Conservation (phyloP, 2,888 invertebrate genomes). For the Drosophila kambysellisi region DNA sequence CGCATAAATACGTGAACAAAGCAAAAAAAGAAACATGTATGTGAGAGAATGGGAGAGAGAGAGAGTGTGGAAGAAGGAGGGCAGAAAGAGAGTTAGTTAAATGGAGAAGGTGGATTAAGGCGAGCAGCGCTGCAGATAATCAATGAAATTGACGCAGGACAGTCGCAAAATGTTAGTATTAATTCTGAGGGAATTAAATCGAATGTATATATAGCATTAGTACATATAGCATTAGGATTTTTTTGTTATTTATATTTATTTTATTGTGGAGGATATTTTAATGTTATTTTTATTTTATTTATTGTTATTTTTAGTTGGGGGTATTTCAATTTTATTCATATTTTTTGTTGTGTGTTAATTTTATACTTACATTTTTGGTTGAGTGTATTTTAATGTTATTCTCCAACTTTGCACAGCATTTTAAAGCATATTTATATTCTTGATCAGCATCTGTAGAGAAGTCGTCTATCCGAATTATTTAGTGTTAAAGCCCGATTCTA, state of each 20-base stretch:
- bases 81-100: not conserved
- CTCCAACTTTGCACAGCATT: not conserved
- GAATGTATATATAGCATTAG: too few species aligned
- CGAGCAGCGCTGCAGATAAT: constrained; percentile 33
- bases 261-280: not conserved
- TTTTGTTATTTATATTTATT: not conserved
- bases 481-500: not conserved
- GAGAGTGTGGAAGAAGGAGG: not conserved
- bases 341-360: too few species aligned
- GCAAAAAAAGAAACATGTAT: not conserved
- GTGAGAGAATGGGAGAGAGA: not conserved
- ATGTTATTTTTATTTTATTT: not conserved
- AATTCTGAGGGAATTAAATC: not conserved
- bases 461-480: too few species aligned
- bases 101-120: not conserved
- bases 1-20: constrained; percentile 69
- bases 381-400: too few species aligned
- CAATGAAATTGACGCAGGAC: constrained; percentile 41
- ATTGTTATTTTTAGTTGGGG: not conserved
- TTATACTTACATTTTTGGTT: not conserved
- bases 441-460: not conserved
- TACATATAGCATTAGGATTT: not conserved
- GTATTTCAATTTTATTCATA: not conserved
- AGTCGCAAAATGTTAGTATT: constrained; percentile 31
- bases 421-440: not conserved